These are phyloP conservation scores for Catonia carolina DNA, from an alignment of 2,888 invertebrate genomes.

Conservation along the genomic window DNA sequence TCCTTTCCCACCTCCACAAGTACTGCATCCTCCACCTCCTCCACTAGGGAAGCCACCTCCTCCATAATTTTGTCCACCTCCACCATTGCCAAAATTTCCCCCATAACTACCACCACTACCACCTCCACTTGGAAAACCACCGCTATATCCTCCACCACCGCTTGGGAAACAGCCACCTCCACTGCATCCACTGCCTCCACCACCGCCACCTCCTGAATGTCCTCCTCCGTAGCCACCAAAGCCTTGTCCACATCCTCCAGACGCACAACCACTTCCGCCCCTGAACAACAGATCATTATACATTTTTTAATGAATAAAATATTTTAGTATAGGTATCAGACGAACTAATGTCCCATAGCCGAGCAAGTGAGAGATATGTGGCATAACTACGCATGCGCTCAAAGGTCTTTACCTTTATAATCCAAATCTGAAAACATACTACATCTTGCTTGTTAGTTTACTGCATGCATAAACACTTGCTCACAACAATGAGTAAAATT, in stretches of 20 bases:
- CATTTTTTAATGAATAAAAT: too few species aligned
- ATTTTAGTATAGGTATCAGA: too few species aligned
- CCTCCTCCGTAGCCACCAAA: not conserved
- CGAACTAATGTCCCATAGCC: too few species aligned
- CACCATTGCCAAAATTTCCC: not conserved
- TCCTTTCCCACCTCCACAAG: not conserved
- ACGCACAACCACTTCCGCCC: not conserved
- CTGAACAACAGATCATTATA: too few species aligned
- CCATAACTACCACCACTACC: not conserved
- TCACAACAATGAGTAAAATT: too few species aligned
- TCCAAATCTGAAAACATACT: too few species aligned
- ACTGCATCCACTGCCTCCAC: not conserved
- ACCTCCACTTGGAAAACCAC: not conserved
- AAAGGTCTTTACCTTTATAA: too few species aligned
- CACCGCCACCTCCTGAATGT: not conserved
- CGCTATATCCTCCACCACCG: not conserved
- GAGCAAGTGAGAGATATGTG: too few species aligned
- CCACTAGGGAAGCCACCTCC: not conserved
- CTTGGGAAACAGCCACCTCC: not conserved
- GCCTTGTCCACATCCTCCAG: not conserved
- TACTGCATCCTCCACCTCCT: not conserved
- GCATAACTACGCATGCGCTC: too few species aligned
- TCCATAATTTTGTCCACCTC: not conserved
- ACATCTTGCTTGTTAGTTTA: too few species aligned
- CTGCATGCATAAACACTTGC: too few species aligned